A percentile compares a stretch with the other conserved stretches of the same genome.
These are phyloP conservation scores for Conopomorpha cramerella DNA, from an alignment of 1,140 invertebrate genomes.

Conservation along the genomic window DNA sequence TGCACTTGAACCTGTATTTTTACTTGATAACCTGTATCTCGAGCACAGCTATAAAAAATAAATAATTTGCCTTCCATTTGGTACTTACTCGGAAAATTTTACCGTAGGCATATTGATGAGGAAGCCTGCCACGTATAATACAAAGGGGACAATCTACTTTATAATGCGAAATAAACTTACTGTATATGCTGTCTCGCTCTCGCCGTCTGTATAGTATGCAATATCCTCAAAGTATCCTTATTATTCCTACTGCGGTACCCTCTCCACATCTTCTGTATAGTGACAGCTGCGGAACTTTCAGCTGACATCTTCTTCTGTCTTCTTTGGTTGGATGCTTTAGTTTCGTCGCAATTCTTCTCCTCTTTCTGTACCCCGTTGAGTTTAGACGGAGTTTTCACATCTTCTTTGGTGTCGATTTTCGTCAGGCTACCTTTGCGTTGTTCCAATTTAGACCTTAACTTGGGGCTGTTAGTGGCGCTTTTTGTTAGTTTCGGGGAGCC, in stretches of 20 bases:
- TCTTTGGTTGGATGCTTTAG: slow-evolving; percentile 33
- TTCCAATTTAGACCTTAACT: slow-evolving; percentile 44
- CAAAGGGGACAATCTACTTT: slow-evolving; percentile 27
- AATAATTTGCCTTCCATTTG: too few species aligned
- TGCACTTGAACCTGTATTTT: too few species aligned
- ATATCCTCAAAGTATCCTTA: slow-evolving; percentile 71
- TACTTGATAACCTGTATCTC: too few species aligned
- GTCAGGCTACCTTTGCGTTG: slow-evolving; percentile 41
- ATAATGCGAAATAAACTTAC: slow-evolving; percentile 64
- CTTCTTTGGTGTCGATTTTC: slow-evolving; percentile 63
- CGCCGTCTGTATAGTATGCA: slow-evolving; percentile 78
- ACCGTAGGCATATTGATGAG: too few species aligned
- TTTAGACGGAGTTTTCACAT: slow-evolving; percentile 62
- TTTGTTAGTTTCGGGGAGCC: slow-evolving; percentile 55
- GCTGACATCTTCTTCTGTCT: slow-evolving; percentile 39
- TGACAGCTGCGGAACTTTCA: slow-evolving; percentile 68
- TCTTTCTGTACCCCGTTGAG: slow-evolving; percentile 46
- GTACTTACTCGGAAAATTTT: too few species aligned
- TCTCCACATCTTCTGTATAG: slow-evolving; percentile 87
- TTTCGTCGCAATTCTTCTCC: too few species aligned
- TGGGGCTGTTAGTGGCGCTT: slow-evolving; percentile 55
- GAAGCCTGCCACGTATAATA: too few species aligned
- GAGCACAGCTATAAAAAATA: too few species aligned
- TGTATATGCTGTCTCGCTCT: slow-evolving; percentile 86
- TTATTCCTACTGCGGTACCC: slow-evolving; percentile 84